A percentile compares a stretch with the other conserved stretches of the same genome.
These are phyloP conservation scores for Picus viridis DNA, from an alignment of 2,797 vertebrate species.

Conservation along the genomic window DNA sequence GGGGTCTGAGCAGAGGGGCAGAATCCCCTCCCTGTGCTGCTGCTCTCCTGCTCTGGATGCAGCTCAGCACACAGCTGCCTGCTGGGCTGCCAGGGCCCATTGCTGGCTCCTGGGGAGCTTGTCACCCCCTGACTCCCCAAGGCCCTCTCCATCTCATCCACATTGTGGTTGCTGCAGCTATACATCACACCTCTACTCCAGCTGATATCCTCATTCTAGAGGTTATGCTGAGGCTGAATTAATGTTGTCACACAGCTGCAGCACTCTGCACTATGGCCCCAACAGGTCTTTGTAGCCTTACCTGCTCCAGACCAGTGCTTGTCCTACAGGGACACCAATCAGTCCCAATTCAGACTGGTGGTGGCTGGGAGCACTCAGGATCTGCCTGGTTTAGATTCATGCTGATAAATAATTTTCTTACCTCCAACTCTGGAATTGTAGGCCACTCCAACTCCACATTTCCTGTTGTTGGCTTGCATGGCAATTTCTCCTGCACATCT, in stretches of 20 bases:
- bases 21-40: no score
- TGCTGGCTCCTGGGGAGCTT: no score
- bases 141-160: neutral
- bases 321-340: neutral
- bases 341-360: neutral
- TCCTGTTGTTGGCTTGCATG: conserved; percentile 97
- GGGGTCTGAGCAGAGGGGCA: no score
- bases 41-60: no score
- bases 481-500: conserved; percentile 97
- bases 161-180: neutral
- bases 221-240: neutral
- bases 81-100: no score
- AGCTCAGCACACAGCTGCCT: no score
- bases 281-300: neutral
- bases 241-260: neutral
- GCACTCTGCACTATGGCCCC: neutral
- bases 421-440: conserved; percentile 97
- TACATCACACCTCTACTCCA: neutral
- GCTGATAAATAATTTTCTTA: conserved; percentile 67
- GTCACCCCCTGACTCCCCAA: no score
- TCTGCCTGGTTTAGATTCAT: neutral
- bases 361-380: neutral
- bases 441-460: conserved; percentile 96
- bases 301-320: neutral
- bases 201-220: neutral